Evolutionary conservation across 2,888 invertebrate genomes (phyloP).

Genomic region (Amblyteles armatorius): DNA sequence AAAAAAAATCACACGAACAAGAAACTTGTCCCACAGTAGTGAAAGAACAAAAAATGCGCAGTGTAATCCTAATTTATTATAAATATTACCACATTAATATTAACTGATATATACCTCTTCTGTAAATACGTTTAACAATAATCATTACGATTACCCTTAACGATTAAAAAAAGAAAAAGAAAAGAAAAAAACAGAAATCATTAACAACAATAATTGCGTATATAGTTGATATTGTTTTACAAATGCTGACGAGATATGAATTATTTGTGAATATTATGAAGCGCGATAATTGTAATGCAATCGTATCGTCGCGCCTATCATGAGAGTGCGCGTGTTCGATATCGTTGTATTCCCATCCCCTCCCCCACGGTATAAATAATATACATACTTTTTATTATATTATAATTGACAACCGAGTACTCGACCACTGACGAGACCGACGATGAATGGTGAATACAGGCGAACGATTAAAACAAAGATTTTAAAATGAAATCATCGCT

Average conservation of each 20-base stretch:
- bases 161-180: conserved; percentile 36
- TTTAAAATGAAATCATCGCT: conserved; percentile 38
- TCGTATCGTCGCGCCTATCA: conserved; percentile 56
- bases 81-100: conserved; percentile 75
- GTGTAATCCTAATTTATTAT: conserved; percentile 77
- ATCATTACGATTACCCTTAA: conserved; percentile 75
- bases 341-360: conserved; percentile 70
- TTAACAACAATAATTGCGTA: conserved; percentile 70
- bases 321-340: conserved; percentile 63
- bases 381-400: conserved; percentile 75
- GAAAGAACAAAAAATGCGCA: conserved; percentile 67
- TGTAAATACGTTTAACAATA: conserved; percentile 80
- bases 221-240: conserved; percentile 60
- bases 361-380: conserved; percentile 77
- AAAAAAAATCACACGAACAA: conserved; percentile 24
- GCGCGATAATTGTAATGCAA: conserved; percentile 75
- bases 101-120: conserved; percentile 79
- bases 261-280: conserved; percentile 75
- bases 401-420: conserved; percentile 51
- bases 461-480: conserved; percentile 24
- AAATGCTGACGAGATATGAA: conserved; percentile 66
- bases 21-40: conserved; percentile 57
- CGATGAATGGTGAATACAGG: conserved; percentile 35
- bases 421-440: conserved; percentile 43
- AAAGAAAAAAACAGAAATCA: conserved; percentile 18